Percentiles rank a stretch among this genome's conserved stretches.
These are phyloP conservation scores for Arenaria interpres DNA, from an alignment of 2,113 vertebrate genomes.

Conservation along the genomic window DNA sequence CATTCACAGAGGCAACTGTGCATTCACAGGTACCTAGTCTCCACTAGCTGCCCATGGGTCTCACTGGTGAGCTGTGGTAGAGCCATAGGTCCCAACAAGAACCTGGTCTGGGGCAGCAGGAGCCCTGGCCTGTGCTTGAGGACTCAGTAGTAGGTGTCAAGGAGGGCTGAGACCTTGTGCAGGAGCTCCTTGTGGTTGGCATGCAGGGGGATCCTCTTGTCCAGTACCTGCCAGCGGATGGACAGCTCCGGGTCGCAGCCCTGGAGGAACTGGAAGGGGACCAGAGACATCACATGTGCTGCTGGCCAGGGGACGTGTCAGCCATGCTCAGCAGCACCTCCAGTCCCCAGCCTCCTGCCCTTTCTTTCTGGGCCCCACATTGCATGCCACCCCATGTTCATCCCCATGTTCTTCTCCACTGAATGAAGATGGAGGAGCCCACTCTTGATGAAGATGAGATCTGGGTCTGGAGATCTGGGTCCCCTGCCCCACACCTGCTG, in stretches of 20 bases:
- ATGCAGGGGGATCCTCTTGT: conserved; percentile 73
- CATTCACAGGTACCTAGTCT: background rate
- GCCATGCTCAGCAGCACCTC: background rate
- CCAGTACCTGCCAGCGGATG: conserved; percentile 85
- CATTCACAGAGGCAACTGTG: background rate
- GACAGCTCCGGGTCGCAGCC: background rate
- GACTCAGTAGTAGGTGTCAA: conserved; percentile 78
- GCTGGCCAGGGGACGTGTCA: rapidly evolving
- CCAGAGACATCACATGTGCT: rapidly evolving
- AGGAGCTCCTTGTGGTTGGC: conserved; percentile 83
- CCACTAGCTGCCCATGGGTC: background rate
- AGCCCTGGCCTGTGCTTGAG: background rate
- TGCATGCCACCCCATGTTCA: background rate
- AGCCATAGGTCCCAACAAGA: background rate
- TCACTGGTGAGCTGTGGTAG: background rate
- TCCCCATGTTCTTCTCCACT: background rate
- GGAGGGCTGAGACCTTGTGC: conserved; percentile 67
- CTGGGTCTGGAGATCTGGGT: background rate
- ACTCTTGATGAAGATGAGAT: no score
- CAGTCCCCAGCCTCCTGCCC: background rate
- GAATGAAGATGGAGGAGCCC: background rate
- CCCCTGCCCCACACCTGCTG: rapidly evolving
- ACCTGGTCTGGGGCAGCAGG: background rate
- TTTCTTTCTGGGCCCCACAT: rapidly evolving
- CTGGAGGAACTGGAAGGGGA: conserved; percentile 65